Evolutionary conservation across 2,113 vertebrate species (phyloP), one percentile per base, ranked within the genome.

Genomic region (Mesembrinibis cayennensis): DNA sequence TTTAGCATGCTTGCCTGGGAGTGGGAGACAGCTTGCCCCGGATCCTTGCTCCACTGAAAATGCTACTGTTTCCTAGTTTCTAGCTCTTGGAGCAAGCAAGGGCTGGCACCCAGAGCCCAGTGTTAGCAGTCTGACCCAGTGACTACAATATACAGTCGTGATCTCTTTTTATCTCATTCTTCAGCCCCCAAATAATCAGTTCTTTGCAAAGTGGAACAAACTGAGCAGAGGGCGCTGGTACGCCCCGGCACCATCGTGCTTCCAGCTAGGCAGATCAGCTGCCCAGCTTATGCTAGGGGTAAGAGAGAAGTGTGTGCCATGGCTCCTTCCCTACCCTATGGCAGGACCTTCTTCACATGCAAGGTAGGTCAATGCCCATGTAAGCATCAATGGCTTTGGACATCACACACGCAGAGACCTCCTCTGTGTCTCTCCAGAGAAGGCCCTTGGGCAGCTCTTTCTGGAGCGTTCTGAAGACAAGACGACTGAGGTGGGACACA

Each of bases 181-280:
- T 83, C 55, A 73, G 17, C 36, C 32, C 47, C 15, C 82, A 45
- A 72, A 69, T 56, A 45, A 17, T 59, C 0, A 6, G 9, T 52
- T 44, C 50, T 90, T 82, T 86, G 45, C 59, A 8, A 26, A 63
- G 38, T 34, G 38, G 23, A 82, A 10, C 44, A 19, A 62, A 30
- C 30, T 17, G 44, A 79, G 52, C 26, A 50, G 83, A 42, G 66
- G 6, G 47, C 85, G 38, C 34, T 74, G 88, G 15, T n/a, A 20
- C 18, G 1, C 21, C 34, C 27, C 2, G 7, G 32, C 32, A 38
- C 53, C 6, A 2, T 21, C 1, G 0, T 26, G 29, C 34, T 84
- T 61, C 30, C 71, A 65, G 30, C 9, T 17, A 20, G 55, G 18
- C 53, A 69, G 44, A 15, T 40, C 84, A 49, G 32, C n/a, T 11